phyloP scores from a whole-genome alignment of 2,797 vertebrate genomes.

The Hipposideros larvatus region DNA sequence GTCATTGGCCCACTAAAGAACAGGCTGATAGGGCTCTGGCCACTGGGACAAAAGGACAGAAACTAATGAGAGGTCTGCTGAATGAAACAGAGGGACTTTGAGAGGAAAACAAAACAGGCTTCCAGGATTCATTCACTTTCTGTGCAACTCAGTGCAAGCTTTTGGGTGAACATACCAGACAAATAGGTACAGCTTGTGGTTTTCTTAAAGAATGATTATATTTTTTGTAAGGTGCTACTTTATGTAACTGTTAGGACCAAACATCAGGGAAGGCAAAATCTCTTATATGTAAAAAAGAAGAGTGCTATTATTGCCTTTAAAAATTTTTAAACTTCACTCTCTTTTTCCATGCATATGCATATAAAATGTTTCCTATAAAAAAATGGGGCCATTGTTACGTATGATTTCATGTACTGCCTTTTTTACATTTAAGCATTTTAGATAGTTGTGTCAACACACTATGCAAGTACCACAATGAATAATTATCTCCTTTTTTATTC shows the following conservation, averaged over 20 bases:
- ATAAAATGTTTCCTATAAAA: conserved; percentile 12
- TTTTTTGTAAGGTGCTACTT: not conserved
- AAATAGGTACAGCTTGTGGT: not conserved
- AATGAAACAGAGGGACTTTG: conserved; percentile 25
- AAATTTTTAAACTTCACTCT: not conserved
- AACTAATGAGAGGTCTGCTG: not conserved
- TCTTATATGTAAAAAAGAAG: not conserved
- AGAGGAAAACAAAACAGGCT: conserved; percentile 11
- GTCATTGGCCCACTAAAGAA: not conserved
- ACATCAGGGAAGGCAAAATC: conserved; percentile 13
- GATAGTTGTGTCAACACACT: not conserved
- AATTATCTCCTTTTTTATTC: not conserved
- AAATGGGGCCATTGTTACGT: not conserved
- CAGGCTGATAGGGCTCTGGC: not conserved
- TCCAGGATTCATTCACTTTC: not conserved
- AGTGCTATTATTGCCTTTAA: not conserved
- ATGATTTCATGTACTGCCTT: not conserved
- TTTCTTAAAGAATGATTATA: conserved; percentile 34
- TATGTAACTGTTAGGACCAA: conserved; percentile 32
- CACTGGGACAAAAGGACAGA: not conserved
- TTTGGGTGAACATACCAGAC: not conserved
- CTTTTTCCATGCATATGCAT: not conserved
- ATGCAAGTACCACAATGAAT: conserved; percentile 5
- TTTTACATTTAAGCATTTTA: conserved; percentile 28
- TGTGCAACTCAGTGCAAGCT: not conserved